Evolutionary conservation across 2,113 vertebrate genomes (phyloP).

Genomic region (Speoplatyrhinus poulsoni): DNA sequence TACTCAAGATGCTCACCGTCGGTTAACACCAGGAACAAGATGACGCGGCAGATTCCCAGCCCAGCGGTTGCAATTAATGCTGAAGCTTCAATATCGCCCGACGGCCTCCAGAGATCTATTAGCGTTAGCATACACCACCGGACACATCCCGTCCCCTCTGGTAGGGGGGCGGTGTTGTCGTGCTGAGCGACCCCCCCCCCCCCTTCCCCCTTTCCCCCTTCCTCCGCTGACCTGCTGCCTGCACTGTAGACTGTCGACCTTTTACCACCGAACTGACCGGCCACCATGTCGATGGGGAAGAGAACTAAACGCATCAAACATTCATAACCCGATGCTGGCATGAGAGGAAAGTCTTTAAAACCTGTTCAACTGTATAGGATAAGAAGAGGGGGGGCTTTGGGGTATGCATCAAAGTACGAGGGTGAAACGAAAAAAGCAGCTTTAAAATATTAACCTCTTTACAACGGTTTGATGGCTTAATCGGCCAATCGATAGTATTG

Average conservation of each 20-base stretch:
- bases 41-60: slow-evolving; percentile 63
- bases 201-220: slow-evolving; percentile 17
- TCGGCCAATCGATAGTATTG: slow-evolving; percentile 83
- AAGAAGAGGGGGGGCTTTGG: background rate
- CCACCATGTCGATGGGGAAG: no score
- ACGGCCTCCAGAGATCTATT: slow-evolving; percentile 55
- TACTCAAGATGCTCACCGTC: slow-evolving; percentile 48
- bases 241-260: no score
- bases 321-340: slow-evolving; percentile 45
- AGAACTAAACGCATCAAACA: slow-evolving; percentile 56
- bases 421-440: slow-evolving; percentile 46
- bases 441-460: slow-evolving; percentile 81
- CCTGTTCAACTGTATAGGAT: slow-evolving; percentile 18
- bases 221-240: no score
- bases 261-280: no score
- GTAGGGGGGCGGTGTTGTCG: slow-evolving; percentile 11
- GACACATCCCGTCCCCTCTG: slow-evolving; percentile 39
- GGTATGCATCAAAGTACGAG: slow-evolving; percentile 40
- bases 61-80: slow-evolving; percentile 64
- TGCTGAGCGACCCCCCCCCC: slow-evolving; percentile 28
- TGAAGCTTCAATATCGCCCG: slow-evolving; percentile 60
- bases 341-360: slow-evolving; percentile 51
- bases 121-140: slow-evolving; percentile 68
- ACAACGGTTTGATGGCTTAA: slow-evolving; percentile 86
- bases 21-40: slow-evolving; percentile 39